These are phyloP conservation scores for Nematolebias whitei DNA, from an alignment of 2,113 vertebrate species.

Conservation along the genomic window DNA sequence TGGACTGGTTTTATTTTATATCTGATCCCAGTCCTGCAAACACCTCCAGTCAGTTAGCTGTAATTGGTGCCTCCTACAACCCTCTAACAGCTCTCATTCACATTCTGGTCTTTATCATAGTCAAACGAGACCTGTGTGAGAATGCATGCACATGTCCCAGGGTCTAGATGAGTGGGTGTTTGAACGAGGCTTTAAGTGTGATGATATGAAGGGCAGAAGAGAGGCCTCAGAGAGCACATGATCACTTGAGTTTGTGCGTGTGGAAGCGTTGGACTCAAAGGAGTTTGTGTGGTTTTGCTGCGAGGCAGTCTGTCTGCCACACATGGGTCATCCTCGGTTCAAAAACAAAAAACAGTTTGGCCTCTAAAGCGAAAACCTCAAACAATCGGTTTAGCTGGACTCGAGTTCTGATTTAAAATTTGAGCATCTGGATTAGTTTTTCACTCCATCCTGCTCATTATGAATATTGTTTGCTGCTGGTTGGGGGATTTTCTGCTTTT, in stretches of 20 bases:
- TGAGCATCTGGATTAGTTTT: constrained; percentile 53
- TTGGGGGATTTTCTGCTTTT: constrained; percentile 21
- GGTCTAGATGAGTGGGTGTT: constrained; percentile 17
- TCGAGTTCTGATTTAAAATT: constrained; percentile 17
- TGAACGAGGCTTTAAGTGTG: constrained; percentile 29
- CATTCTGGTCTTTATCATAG: constrained; percentile 25
- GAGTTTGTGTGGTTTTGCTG: constrained; percentile 34
- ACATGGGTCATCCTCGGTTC: constrained; percentile 46
- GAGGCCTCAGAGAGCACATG: constrained; percentile 22
- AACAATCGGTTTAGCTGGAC: constrained; percentile 17
- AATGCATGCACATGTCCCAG: constrained; percentile 6
- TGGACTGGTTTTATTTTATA: constrained; percentile 23
- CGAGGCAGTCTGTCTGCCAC: constrained; percentile 41
- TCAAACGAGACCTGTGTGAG: constrained; percentile 3
- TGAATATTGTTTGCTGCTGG: constrained; percentile 15
- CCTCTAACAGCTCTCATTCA: constrained; percentile 12
- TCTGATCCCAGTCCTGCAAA: constrained; percentile 25
- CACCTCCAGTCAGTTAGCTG: constrained; percentile 27
- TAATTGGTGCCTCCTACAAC: constrained; percentile 27
- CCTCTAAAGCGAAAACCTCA: constrained; percentile 17
- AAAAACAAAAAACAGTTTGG: constrained; percentile 30
- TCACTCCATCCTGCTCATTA: constrained; percentile 21
- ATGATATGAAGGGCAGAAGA: constrained; percentile 9
- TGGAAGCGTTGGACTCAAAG: constrained; percentile 4
- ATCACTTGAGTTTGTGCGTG: constrained; percentile 18